phyloP scores from a whole-genome alignment of 1,140 invertebrate species.

The Brachionus rotundiformis region DNA sequence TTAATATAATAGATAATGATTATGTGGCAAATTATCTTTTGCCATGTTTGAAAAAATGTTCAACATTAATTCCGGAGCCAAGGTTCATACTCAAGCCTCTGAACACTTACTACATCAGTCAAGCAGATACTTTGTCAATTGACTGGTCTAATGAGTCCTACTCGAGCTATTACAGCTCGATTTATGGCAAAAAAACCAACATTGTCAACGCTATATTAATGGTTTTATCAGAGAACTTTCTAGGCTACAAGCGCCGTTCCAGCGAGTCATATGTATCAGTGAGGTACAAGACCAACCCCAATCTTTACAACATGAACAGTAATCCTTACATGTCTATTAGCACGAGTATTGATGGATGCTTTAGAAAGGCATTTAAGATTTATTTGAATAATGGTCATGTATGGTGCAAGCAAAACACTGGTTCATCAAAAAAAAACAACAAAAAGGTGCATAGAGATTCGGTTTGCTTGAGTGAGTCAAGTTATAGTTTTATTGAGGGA shows the following conservation, averaged over 20 bases:
- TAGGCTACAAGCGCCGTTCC: not conserved
- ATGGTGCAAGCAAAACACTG: not conserved
- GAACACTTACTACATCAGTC: not conserved
- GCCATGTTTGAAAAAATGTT: conserved; percentile 1
- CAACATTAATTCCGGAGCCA: conserved; percentile 1
- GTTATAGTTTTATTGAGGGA: not conserved
- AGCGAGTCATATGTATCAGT: conserved; percentile 27
- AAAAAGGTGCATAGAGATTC: not conserved
- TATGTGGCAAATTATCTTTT: conserved; percentile 28
- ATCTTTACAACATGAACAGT: not conserved
- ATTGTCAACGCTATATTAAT: not conserved
- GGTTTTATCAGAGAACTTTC: conserved; percentile 20
- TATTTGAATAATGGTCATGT: not conserved
- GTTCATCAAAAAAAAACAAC: not conserved
- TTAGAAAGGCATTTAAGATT: conserved; percentile 12
- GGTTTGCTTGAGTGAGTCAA: not conserved
- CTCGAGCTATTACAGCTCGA: conserved; percentile 22
- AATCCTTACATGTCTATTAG: conserved; percentile 15
- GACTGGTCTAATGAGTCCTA: conserved; percentile 1
- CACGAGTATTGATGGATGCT: not conserved
- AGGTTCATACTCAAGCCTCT: conserved; percentile 6
- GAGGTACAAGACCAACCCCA: conserved; percentile 18
- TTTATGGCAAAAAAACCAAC: not conserved
- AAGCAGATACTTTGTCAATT: not conserved
- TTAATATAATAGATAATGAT: conserved; percentile 25